Percentiles rank a stretch among this genome's conserved stretches.
phyloP scores from a whole-genome alignment of 2,888 invertebrate species.

The Drosophila merina region DNA sequence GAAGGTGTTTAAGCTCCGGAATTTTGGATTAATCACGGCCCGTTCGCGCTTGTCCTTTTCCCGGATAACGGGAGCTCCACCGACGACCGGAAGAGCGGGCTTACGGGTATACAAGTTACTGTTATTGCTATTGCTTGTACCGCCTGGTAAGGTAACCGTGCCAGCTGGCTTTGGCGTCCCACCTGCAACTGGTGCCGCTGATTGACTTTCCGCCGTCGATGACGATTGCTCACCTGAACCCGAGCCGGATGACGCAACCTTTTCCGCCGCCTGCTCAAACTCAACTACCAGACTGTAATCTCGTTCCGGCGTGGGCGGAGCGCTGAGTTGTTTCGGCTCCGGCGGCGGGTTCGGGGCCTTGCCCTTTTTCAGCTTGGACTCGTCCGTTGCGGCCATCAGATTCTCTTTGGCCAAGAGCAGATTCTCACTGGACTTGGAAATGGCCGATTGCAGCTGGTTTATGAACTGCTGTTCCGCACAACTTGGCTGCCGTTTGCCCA shows the following conservation, averaged over 20 bases:
- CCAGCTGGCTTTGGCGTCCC: constrained; percentile 28
- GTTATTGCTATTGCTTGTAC: constrained; percentile 4
- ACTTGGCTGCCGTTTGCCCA: constrained; percentile 85
- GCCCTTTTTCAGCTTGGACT: constrained; percentile 86
- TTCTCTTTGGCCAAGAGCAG: constrained; percentile 60
- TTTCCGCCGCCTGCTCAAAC: constrained; percentile 61
- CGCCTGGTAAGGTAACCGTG: constrained; percentile 6
- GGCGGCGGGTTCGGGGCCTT: constrained; percentile 90
- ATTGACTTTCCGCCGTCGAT: constrained; percentile 12
- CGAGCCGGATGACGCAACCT: constrained; percentile 22
- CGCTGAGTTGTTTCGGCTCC: constrained; percentile 73
- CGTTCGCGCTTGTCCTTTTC: constrained; percentile 91
- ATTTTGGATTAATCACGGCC: constrained; percentile 87
- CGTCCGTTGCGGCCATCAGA: constrained; percentile 51
- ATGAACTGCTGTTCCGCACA: constrained; percentile 85
- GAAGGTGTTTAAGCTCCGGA: constrained; percentile 85
- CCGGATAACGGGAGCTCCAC: constrained; percentile 88
- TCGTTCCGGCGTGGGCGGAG: constrained; percentile 82
- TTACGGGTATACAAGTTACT: constrained; percentile 69
- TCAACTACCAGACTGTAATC: constrained; percentile 80
- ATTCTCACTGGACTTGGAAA: constrained; percentile 80
- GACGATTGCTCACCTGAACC: constrained; percentile 18
- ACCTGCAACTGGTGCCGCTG: constrained; percentile 5
- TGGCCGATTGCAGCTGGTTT: constrained; percentile 85
- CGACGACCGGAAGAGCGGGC: constrained; percentile 83